Evolutionary conservation across 2,113 vertebrate genomes (phyloP).

Genomic region (Zosterops pallidus): DNA sequence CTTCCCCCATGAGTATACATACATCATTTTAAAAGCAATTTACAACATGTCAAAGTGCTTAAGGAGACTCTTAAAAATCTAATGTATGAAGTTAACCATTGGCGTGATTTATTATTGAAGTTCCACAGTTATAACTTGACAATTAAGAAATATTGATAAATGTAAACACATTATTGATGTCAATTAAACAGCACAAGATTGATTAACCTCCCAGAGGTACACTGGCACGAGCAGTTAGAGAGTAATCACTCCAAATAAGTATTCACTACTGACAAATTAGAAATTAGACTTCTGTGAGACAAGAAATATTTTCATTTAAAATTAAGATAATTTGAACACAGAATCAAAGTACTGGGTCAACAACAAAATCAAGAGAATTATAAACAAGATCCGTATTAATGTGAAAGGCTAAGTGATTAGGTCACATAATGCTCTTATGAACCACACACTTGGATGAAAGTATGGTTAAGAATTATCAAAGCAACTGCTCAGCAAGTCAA

Average conservation of each 20-base stretch:
- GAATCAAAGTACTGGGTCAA: slow-evolving; percentile 14
- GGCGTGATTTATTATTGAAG: slow-evolving; percentile 73
- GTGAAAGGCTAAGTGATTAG: background rate
- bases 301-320: slow-evolving; percentile 50
- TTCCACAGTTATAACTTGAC: slow-evolving; percentile 67
- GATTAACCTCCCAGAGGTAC: slow-evolving; percentile 71
- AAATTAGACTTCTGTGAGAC: slow-evolving; percentile 50
- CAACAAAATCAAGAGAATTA: background rate
- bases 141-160: slow-evolving; percentile 81
- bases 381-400: background rate
- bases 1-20: background rate
- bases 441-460: background rate
- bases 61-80: slow-evolving; percentile 63
- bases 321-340: slow-evolving; percentile 41
- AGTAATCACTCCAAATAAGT: slow-evolving; percentile 63
- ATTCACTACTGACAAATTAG: slow-evolving; percentile 37
- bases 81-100: slow-evolving; percentile 58
- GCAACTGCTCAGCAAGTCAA: background rate
- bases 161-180: slow-evolving; percentile 77
- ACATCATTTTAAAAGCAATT: slow-evolving; percentile 57
- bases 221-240: slow-evolving; percentile 58
- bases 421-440: background rate
- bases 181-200: slow-evolving; percentile 74
- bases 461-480: background rate
- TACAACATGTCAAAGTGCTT: slow-evolving; percentile 53